Evolutionary conservation across 2,113 vertebrate genomes (phyloP).

Genomic region (Anseranas semipalmata): DNA sequence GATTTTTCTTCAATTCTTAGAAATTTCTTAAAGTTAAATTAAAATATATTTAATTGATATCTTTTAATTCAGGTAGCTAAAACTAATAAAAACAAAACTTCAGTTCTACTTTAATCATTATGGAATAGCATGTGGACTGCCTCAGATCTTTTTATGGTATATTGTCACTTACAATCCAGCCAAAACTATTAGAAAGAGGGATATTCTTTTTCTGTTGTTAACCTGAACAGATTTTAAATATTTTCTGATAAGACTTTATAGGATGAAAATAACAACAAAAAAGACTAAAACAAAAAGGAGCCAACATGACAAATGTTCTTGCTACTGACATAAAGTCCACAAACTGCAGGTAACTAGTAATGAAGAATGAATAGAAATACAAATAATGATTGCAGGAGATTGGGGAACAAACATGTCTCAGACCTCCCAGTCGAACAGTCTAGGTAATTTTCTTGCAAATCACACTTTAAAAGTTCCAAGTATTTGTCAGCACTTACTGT

Average conservation of each 20-base stretch:
- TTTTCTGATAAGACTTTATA: neutral
- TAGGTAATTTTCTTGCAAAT: neutral
- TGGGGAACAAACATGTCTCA: neutral
- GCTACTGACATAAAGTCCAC: neutral
- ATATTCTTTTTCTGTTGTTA: neutral
- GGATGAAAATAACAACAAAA: neutral
- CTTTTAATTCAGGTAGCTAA: neutral
- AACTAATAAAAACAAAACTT: neutral
- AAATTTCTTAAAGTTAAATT: neutral
- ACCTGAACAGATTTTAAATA: neutral
- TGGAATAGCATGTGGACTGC: rapidly evolving
- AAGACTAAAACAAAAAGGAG: neutral
- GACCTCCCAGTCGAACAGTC: neutral
- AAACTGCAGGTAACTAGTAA: neutral
- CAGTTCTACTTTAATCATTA: neutral
- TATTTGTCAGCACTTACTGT: neutral
- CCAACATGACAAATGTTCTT: neutral
- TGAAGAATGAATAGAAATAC: neutral
- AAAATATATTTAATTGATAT: neutral
- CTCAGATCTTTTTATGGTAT: neutral
- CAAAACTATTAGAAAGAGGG: neutral
- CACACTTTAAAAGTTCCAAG: neutral
- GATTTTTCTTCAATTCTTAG: neutral
- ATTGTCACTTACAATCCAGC: neutral
- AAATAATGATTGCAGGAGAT: neutral